Evolutionary conservation across 2,888 invertebrate species (phyloP), one percentile per base, ranked within the genome.

Genomic region (Nomada flava): DNA sequence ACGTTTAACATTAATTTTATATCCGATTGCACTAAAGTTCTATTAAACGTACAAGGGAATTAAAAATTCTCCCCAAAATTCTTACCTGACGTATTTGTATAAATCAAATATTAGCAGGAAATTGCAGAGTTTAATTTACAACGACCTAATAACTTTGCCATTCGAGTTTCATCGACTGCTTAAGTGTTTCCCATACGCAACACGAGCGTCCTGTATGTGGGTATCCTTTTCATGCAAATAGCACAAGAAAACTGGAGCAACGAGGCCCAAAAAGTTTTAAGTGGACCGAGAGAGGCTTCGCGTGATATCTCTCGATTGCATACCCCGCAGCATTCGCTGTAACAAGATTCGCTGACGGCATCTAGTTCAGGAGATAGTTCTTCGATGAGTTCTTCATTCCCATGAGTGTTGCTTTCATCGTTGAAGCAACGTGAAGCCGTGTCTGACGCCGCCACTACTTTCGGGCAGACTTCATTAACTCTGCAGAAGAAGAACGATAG

Each of bases 341-440:
- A 83, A 83, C 77, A 77, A 83, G 82, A 83, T 83, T 83, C 83
- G 83, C 83, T 71, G 83, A 75, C 83, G 75, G 73, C 78, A 74
- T 83, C 78, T 78, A 83, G 79, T 72, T 55, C 83, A 75, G 50
- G 53, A 65, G 74, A 83, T 83, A 83, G 83, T 79, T 83, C 83
- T 68, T 75, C 83, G 83, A 79, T 75, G 83, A 72, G 73, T 79
- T 68, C 79, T 83, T 83, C 79, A 75, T 83, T 83, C 83, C 75
- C 83, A 83, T 78, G 83, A 83, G 83, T 83, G 83, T 83, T 83
- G 83, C 83, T 83, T 83, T 83, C 83, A 78, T 83, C 67, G 81
- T 59, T 20, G 65, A 15, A 59, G 82, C 44, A 59, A 71, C 23
- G 53, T 60, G 67, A 64, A 42, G 55, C 42, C 36, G 73, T 55